Evolutionary conservation across 2,888 invertebrate species (phyloP), one percentile per base, ranked within the genome.

Genomic region (Ichneumoninae sp.): DNA sequence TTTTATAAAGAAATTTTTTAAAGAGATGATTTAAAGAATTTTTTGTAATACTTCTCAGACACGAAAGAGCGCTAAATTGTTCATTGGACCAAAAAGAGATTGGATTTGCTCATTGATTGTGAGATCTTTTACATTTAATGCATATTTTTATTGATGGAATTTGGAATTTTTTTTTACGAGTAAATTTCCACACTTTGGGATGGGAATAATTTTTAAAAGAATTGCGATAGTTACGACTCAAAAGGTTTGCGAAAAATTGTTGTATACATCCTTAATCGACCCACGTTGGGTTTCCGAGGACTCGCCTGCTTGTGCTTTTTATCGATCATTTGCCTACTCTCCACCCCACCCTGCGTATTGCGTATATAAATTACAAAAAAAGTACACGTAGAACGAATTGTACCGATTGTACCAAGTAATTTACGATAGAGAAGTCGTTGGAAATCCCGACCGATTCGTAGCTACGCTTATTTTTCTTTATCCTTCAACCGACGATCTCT

Each of bases 401-500:
- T 65, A 33, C 60, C 63, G 65, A 75, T 36, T 75, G 33, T 81
- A 66, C 40, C 33, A 57, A 69, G 26, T 44, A 19, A 63, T 76
- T 78, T 83, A 80, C 76, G 85, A 85, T 85, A 83, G 85, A 85
- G 83, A 83, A 83, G 82, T 83, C 85, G 79, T 76, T 83, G 79
- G 71, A 83, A 85, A 85, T 36, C 40, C 63, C 26, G 60, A 74
- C 50, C 71, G 63, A 79, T 83, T 79, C 60, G 66, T 76, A 57
- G 75, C 60, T 63, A 22, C 60, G 60, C 66, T 83, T 76, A 47
- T 54, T 54, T 74, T 65, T 60, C n/a, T 44, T 63, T 66, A 50
- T 40, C 52, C 26, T 44, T 16, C 4, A 47, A 50, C 33, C 19
- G 65, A 54, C 33, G 22, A 26, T 33, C n/a, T 76, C 44, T 40